Evolutionary conservation across 2,797 vertebrate species (phyloP).

Genomic region (Diceros bicornis): DNA sequence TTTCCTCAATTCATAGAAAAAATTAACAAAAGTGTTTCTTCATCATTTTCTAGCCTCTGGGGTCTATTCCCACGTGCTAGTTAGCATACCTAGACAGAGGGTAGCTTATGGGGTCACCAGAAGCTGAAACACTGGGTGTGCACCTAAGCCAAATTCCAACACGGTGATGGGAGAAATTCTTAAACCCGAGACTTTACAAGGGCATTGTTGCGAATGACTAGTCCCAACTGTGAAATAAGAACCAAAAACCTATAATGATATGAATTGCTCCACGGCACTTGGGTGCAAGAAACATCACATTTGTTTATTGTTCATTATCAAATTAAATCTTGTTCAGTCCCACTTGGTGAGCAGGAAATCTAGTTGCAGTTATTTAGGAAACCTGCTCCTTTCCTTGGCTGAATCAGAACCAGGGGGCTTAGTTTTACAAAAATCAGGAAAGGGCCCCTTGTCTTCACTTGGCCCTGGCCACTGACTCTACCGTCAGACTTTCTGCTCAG

Average conservation of each 20-base stretch:
- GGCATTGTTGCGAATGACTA: neutral
- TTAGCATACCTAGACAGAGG: neutral
- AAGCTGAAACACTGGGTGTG: neutral
- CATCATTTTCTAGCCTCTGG: neutral
- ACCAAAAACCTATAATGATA: constrained; percentile 3
- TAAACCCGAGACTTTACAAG: neutral
- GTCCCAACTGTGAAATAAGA: neutral
- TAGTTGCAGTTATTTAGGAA: neutral
- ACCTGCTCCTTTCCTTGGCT: neutral
- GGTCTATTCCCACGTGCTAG: neutral
- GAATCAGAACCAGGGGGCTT: neutral
- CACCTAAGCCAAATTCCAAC: neutral
- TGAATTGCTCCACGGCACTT: neutral
- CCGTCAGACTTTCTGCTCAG: neutral
- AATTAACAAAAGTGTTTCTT: neutral
- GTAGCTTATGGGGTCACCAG: neutral
- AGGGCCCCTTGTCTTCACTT: neutral
- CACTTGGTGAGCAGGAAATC: constrained; percentile 18
- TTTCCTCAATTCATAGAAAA: neutral
- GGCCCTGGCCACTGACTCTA: neutral
- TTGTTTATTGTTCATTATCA: constrained; percentile 6
- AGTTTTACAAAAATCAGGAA: neutral
- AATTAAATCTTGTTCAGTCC: constrained; percentile 5
- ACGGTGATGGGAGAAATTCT: neutral
- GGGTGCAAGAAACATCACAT: neutral